phyloP scores from a whole-genome alignment of 2,113 vertebrate species.

The Emydocephalus ijimae region DNA sequence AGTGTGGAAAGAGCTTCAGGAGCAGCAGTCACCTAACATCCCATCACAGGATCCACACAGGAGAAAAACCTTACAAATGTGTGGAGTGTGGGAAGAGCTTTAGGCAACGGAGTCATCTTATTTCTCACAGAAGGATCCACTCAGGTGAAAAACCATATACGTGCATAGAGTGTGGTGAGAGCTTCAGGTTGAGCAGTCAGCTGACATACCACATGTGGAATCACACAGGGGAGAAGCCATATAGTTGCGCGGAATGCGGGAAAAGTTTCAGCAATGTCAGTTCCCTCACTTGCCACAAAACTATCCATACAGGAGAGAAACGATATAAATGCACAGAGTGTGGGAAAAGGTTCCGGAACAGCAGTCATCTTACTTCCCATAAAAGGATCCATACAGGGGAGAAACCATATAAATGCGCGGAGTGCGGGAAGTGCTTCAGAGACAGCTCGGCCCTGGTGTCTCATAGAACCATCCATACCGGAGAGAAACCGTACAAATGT shows the following conservation, averaged over 20 bases:
- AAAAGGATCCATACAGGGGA: background rate
- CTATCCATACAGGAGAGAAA: background rate
- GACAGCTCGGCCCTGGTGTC: background rate
- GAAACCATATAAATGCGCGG: background rate
- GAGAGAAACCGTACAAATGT: background rate
- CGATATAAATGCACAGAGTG: background rate
- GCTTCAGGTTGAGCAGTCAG: background rate
- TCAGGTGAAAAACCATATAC: background rate
- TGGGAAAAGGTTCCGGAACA: background rate
- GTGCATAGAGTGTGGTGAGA: background rate
- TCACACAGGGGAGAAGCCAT: background rate
- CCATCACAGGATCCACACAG: background rate
- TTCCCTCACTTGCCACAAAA: background rate
- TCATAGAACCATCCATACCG: background rate
- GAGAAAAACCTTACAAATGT: background rate
- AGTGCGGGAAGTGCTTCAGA: background rate
- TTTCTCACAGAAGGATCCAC: background rate
- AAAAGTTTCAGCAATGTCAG: background rate
- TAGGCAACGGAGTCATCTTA: background rate
- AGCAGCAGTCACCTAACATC: background rate
- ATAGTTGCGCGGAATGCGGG: background rate
- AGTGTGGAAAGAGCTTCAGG: background rate
- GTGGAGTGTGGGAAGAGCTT: background rate
- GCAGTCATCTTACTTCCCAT: background rate
- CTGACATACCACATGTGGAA: background rate